Evolutionary conservation across 2,797 vertebrate species (phyloP).

Genomic region (Mus minutoides): DNA sequence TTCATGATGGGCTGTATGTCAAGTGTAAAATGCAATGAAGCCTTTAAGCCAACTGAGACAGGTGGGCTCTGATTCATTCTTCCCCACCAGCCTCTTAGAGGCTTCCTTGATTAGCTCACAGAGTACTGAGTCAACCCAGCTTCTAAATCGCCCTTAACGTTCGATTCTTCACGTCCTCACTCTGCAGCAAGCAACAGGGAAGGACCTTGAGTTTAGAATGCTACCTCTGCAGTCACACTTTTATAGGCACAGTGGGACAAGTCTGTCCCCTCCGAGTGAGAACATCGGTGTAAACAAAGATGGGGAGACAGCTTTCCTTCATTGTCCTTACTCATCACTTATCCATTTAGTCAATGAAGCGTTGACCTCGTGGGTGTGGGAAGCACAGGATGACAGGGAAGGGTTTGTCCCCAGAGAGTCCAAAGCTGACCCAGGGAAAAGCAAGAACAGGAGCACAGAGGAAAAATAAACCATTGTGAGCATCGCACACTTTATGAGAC

Average conservation of each 20-base stretch:
- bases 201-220: not conserved
- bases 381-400: not conserved
- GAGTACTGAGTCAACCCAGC: not conserved
- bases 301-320: not conserved
- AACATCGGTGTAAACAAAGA: slow-evolving; percentile 2
- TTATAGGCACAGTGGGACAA: not conserved
- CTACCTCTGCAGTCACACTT: slow-evolving; percentile 40
- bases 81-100: not conserved
- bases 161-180: not conserved
- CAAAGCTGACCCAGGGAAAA: not conserved
- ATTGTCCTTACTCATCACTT: not conserved
- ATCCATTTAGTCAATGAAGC: not conserved
- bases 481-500: not conserved
- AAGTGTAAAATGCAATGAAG: not conserved
- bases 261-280: not conserved
- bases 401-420: not conserved
- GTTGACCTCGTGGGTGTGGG: not conserved
- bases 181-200: not conserved
- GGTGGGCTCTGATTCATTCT: not conserved
- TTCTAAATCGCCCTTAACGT: not conserved
- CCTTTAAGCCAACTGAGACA: not conserved
- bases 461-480: slow-evolving; percentile 8
- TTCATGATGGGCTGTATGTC: not conserved
- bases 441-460: not conserved
- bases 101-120: not conserved